phyloP scores from a whole-genome alignment of 2,888 invertebrate genomes.

The Thymelicus sylvestris region DNA sequence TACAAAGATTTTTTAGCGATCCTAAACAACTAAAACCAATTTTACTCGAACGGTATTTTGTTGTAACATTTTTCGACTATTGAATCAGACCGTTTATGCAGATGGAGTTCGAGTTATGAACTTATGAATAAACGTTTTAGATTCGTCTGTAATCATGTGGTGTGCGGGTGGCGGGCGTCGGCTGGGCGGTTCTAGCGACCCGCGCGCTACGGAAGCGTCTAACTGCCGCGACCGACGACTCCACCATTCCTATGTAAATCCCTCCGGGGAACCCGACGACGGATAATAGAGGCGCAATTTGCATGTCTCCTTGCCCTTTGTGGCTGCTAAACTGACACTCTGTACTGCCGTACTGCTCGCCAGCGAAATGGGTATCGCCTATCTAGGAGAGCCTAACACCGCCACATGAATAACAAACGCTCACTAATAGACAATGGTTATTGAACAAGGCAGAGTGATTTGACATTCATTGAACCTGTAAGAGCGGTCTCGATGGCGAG shows the following conservation, averaged over 20 bases:
- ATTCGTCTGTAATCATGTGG: conserved; percentile 70
- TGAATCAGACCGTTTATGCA: conserved; percentile 73
- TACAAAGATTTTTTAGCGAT: conserved; percentile 11
- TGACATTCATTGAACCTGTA: conserved; percentile 57
- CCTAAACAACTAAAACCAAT: conserved; percentile 23
- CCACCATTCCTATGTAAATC: conserved; percentile 81
- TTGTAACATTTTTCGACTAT: conserved; percentile 37
- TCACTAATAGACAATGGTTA: conserved; percentile 61
- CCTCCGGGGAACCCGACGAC: conserved; percentile 63
- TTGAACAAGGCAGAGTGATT: conserved; percentile 60
- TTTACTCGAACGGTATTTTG: conserved; percentile 16
- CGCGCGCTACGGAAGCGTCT: conserved; percentile 60
- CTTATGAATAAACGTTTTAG: conserved; percentile 74
- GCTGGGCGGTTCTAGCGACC: conserved; percentile 49
- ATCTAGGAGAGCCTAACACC: conserved; percentile 45
- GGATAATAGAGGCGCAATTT: conserved; percentile 76
- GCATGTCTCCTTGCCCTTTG: conserved; percentile 75
- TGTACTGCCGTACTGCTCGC: conserved; percentile 48
- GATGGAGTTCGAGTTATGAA: conserved; percentile 57
- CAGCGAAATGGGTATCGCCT: conserved; percentile 58
- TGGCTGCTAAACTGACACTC: conserved; percentile 56
- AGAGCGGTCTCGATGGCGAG: conserved; percentile 41
- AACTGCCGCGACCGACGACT: conserved; percentile 67
- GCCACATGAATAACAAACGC: conserved; percentile 52
- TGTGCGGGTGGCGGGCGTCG: conserved; percentile 42